These are phyloP conservation scores for Eubasilissa splendida DNA, from an alignment of 2,888 invertebrate species.

Conservation along the genomic window DNA sequence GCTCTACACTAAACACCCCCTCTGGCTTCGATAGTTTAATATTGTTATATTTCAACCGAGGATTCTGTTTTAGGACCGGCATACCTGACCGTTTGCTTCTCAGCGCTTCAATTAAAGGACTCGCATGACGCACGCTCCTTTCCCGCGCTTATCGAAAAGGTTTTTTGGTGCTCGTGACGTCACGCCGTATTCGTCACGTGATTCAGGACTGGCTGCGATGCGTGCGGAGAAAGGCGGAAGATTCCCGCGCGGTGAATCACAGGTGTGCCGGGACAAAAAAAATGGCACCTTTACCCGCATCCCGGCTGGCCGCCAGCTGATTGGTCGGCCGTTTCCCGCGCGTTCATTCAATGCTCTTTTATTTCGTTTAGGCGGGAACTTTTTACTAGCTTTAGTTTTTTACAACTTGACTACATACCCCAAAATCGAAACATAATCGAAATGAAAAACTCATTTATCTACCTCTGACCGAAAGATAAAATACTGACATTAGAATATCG, in stretches of 20 bases:
- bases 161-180: neutral
- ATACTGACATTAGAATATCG: too few relatives aligned
- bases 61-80: too few relatives aligned
- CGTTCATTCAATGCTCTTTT: slow-evolving; percentile 10
- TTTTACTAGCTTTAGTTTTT: neutral
- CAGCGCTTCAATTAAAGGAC: neutral
- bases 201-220: neutral
- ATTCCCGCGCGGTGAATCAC: slow-evolving; percentile 51
- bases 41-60: too few relatives aligned
- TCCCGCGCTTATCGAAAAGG: slow-evolving; percentile 9
- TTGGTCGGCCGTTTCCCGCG: slow-evolving; percentile 12
- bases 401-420: too few relatives aligned
- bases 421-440: too few relatives aligned
- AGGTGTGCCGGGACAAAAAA: slow-evolving; percentile 43
- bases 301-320: neutral
- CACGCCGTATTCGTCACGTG: neutral
- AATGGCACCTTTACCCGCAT: slow-evolving; percentile 36
- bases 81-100: too few relatives aligned
- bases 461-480: too few relatives aligned
- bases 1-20: too few relatives aligned
- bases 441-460: too few relatives aligned
- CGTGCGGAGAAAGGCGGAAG: slow-evolving; percentile 26
- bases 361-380: slow-evolving; percentile 2
- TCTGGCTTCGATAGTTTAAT: too few relatives aligned
- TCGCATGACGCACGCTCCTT: neutral